Base-by-base conservation (phyloP, 1,140 invertebrate species). In the Drosophila bocqueti region DNA sequence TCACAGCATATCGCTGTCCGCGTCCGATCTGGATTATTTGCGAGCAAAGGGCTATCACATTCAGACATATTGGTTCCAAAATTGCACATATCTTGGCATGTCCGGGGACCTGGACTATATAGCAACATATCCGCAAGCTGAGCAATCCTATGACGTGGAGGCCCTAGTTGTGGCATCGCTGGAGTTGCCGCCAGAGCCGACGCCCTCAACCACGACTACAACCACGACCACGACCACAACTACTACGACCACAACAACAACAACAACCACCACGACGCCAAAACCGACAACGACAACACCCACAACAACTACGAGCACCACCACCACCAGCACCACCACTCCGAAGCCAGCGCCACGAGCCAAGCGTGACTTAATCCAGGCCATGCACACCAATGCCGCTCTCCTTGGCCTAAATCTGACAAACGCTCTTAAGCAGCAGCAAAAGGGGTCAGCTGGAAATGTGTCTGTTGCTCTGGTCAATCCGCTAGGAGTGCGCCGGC, bases 1-100 rank as follows among this genome's bases (percentile, higher is more conserved):
- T 69, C 94, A 96, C 78, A 93, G 93, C 47, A 93, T 97, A 61
- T 83, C 93, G 34, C 74, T 97, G 15, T 94, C 94, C 4, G 85
- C 94, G 24, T 93, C 94, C 18, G 96, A 97, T 92, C 78, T 93
- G 40, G 81, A 94, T 45, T 96, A 94, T 87, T 80, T 96, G 21
- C 93, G 93, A 15, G 91, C 94, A 21, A 95, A 95, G 78, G 94
- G 96, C 2, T 95, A 95, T 10, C 94, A 94, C 26, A 93, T 96
- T 16, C 91, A 94, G 21, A 96, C 95, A 11, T 96, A 95, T 87
- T 97, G 96, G 96, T 97, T 97, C 83, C 94, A 97, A 47, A 95
- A 97, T 84, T 97, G 96, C 82, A 93, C 94, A 75, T 96, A 95
- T 92, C 94, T 96, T 64, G 96, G 96, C 43, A 92, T 94, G 64